Evolutionary conservation across 2,888 invertebrate species (phyloP).

Genomic region (Sicus ferrugineus): DNA sequence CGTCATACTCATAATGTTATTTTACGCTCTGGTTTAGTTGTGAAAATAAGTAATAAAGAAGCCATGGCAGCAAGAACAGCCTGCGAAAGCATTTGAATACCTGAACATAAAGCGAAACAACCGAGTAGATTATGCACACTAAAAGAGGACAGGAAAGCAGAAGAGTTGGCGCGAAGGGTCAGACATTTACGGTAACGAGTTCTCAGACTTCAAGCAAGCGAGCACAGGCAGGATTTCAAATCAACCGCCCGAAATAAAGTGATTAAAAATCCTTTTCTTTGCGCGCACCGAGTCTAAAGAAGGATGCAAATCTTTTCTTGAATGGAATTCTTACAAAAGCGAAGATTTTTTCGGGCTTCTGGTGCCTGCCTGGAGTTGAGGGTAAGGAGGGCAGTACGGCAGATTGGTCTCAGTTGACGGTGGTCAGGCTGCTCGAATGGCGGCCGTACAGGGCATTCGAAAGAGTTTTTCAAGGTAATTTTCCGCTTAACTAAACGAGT

Average conservation of each 20-base stretch:
- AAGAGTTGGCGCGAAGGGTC: background rate
- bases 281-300: background rate
- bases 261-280: slow-evolving; percentile 8
- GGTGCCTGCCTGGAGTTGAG: too few relatives aligned
- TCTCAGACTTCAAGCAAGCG: background rate
- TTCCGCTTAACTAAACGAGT: too few relatives aligned
- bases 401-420: too few relatives aligned
- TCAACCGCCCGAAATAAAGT: background rate
- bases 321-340: background rate
- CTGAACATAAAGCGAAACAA: background rate
- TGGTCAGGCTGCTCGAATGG: too few relatives aligned
- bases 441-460: too few relatives aligned
- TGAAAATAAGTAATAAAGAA: background rate
- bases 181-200: slow-evolving; percentile 2
- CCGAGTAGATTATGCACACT: background rate
- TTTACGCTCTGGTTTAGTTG: background rate
- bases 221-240: background rate
- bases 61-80: background rate
- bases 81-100: background rate
- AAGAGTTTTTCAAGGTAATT: too few relatives aligned
- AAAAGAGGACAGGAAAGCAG: background rate
- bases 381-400: too few relatives aligned
- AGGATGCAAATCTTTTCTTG: slow-evolving; percentile 1
- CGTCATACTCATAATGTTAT: too few relatives aligned
- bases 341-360: background rate